Evolutionary conservation across 2,888 invertebrate genomes (phyloP), one percentile per base, ranked within the genome.

Genomic region (Incurvaria masculella): DNA sequence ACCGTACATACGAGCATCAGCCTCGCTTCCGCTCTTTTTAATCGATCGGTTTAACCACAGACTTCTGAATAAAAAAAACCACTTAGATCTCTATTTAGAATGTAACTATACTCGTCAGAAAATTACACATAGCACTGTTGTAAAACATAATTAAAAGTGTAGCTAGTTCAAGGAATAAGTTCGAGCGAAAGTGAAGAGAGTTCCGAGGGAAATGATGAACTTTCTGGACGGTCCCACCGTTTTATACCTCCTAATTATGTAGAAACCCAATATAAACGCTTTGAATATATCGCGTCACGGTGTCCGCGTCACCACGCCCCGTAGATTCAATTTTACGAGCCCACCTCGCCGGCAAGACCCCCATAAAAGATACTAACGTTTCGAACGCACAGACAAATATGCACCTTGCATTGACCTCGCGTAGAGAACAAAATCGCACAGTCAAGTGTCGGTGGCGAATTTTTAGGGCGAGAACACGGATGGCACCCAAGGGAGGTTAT

Each of bases 401-500:
- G 11, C 2, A 14, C 43, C 38, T 47, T 27, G 20, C 17, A 16
- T 1, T 11, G 20, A 21, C 33, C n/a, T n/a, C 19, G 42, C 20
- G 19, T 20, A 27, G 42, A 16, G 43, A 14, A n/a, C 16, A 11
- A 38, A 14, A 27, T 42, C 27, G 19, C 21, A 4, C n/a, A 21
- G 26, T 11, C 2, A 33, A 11, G 21, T 38, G 14, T 3, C 19
- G 19, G 14, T 33, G 23, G 21, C 20, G 38, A 17, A 56, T 69
- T 72, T 74, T 73, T 71, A 60, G 74, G 75, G 74, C 72, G 68
- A 69, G 69, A 71, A 72, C 61, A 69, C 67, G 52, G 73, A 73
- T 71, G 67, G 68, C 65, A 82, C 81, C 80, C 71, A 62, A 65
- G 81, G 74, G 79, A 76, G 75, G 74, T 73, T 75, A 79, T 76